Conservation (phyloP, 1,140 invertebrate genomes). For the Choristoneura fumiferana region DNA sequence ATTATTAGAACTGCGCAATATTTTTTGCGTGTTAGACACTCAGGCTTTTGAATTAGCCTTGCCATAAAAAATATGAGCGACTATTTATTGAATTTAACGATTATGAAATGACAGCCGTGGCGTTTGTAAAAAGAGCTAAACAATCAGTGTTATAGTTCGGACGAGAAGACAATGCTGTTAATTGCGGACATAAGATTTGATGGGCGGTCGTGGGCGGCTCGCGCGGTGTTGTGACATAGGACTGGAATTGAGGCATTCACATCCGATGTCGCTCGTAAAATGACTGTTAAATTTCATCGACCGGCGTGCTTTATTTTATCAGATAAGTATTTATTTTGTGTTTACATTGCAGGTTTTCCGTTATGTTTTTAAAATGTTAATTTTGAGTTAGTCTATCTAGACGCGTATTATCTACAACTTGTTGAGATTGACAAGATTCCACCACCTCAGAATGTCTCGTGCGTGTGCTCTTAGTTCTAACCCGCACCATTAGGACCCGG, state of each 20-base stretch:
- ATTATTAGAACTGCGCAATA: not conserved
- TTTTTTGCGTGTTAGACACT: conserved; percentile 23
- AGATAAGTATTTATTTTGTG: too few species aligned
- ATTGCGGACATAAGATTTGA: conserved; percentile 29
- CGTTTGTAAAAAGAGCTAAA: conserved; percentile 22
- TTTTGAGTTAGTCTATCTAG: not conserved
- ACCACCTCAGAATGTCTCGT: not conserved
- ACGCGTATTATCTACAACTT: not conserved
- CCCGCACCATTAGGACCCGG: conserved; percentile 23
- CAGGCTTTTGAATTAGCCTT: conserved; percentile 19
- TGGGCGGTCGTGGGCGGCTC: conserved; percentile 31
- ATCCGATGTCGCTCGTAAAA: not conserved
- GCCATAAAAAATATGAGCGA: conserved; percentile 1
- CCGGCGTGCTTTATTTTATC: not conserved
- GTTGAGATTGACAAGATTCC: not conserved
- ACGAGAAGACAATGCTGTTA: conserved; percentile 39
- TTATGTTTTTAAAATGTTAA: not conserved
- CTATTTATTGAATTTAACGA: not conserved
- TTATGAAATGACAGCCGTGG: conserved; percentile 10
- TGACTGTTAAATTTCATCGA: not conserved
- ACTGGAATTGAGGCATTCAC: conserved; percentile 15
- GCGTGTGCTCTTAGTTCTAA: conserved; percentile 12
- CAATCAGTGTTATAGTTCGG: conserved; percentile 33
- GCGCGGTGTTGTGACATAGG: conserved; percentile 20
- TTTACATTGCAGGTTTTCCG: too few species aligned